phyloP scores from a whole-genome alignment of 2,888 invertebrate genomes.

The Papilio gigon region DNA sequence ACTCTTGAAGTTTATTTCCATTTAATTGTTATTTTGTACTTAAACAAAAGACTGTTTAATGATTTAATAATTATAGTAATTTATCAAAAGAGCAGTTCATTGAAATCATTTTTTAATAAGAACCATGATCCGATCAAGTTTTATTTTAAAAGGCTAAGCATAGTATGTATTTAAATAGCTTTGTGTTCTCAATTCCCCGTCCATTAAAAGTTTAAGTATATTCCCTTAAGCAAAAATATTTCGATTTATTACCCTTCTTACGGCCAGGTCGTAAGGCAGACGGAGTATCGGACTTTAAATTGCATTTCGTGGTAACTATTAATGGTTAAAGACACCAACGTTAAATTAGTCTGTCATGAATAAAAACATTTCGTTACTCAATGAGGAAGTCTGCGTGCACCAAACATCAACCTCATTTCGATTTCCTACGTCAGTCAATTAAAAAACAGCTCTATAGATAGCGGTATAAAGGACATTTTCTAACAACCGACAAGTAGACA shows the following conservation, averaged over 20 bases:
- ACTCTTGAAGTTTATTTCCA: neutral
- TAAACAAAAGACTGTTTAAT: neutral
- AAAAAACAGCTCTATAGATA: conserved; percentile 26
- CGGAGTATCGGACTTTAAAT: neutral
- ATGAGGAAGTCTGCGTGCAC: conserved; percentile 22
- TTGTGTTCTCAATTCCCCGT: neutral
- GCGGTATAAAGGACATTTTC: neutral
- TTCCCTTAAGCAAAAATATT: neutral
- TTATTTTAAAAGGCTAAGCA: neutral
- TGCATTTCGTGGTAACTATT: conserved; percentile 12
- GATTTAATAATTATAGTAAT: neutral
- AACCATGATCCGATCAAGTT: neutral
- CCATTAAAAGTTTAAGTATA: neutral
- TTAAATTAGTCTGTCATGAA: conserved; percentile 28
- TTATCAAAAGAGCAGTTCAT: neutral
- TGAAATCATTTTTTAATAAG: neutral
- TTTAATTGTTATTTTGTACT: neutral
- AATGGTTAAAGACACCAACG: conserved; percentile 6
- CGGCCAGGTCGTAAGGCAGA: neutral
- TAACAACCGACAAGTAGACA: conserved; percentile 21
- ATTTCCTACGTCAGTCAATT: neutral
- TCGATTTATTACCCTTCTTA: neutral
- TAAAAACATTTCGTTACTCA: conserved; percentile 32
- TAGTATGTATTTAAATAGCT: neutral
- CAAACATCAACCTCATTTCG: conserved; percentile 37